phyloP scores from a whole-genome alignment of 2,113 vertebrate species.

The Osmerus mordax region DNA sequence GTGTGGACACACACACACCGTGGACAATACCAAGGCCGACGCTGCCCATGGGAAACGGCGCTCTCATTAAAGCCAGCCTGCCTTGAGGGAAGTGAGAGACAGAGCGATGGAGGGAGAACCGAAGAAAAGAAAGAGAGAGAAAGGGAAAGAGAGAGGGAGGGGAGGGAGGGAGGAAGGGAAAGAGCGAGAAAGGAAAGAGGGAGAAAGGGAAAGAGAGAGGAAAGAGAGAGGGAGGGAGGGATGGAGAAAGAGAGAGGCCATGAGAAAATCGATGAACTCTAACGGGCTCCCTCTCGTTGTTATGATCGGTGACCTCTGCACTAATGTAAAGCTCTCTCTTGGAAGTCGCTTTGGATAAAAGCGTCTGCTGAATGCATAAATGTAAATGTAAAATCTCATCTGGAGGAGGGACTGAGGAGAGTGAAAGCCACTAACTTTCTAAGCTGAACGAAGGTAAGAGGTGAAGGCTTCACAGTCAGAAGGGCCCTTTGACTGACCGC shows the following conservation, averaged over 20 bases:
- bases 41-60: background rate
- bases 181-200: background rate
- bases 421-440: no score
- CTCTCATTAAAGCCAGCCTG: background rate
- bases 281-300: no score
- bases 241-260: background rate
- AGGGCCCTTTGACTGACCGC: no score
- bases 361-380: no score
- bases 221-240: background rate
- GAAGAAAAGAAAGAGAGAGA: background rate
- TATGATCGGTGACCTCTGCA: no score
- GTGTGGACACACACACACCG: no score
- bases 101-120: background rate
- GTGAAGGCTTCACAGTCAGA: no score
- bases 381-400: no score
- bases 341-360: no score
- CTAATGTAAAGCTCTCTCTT: no score
- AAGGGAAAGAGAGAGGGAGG: background rate
- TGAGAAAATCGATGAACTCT: background rate
- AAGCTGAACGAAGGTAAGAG: no score
- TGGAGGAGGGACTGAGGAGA: no score
- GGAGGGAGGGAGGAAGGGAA: background rate
- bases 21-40: background rate
- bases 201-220: background rate
- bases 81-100: background rate